Conservation (phyloP, 2,888 invertebrate genomes). For the Thecophora atra region DNA sequence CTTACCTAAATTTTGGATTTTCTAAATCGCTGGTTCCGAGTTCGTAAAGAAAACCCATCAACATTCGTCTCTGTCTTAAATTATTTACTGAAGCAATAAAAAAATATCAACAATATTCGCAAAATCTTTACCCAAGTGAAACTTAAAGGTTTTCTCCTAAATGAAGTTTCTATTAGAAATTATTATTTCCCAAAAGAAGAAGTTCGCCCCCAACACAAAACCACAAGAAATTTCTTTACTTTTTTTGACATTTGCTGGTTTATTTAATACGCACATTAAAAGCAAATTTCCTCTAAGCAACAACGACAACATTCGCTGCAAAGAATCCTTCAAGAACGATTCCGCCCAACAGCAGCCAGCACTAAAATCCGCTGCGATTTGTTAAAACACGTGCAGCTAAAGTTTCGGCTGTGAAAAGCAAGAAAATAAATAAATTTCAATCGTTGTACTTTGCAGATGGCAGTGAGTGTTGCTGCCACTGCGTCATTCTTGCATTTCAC, state of each 20-base stretch:
- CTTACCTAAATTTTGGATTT: no score
- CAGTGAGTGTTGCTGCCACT: slow-evolving; percentile 8
- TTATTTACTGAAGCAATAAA: no score
- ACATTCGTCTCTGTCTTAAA: no score
- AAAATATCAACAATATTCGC: no score
- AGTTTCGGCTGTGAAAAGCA: neutral
- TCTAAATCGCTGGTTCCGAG: no score
- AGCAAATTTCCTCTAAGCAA: slow-evolving; percentile 19
- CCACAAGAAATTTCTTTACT: neutral
- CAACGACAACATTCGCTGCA: neutral
- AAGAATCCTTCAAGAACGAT: neutral
- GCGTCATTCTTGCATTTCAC: neutral
- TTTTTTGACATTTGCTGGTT: neutral
- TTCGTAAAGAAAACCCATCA: no score
- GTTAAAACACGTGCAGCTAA: slow-evolving; percentile 15
- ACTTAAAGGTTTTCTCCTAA: no score
- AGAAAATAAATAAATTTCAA: slow-evolving; percentile 33
- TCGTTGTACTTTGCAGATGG: slow-evolving; percentile 13
- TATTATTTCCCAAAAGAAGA: no score
- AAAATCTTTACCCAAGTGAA: no score
- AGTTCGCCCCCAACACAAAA: neutral
- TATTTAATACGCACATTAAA: slow-evolving; percentile 18
- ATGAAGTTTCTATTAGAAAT: no score
- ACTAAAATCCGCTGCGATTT: slow-evolving; percentile 30
- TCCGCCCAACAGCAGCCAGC: neutral